phyloP scores from a whole-genome alignment of 2,888 invertebrate genomes.

The Graphium colonna region DNA sequence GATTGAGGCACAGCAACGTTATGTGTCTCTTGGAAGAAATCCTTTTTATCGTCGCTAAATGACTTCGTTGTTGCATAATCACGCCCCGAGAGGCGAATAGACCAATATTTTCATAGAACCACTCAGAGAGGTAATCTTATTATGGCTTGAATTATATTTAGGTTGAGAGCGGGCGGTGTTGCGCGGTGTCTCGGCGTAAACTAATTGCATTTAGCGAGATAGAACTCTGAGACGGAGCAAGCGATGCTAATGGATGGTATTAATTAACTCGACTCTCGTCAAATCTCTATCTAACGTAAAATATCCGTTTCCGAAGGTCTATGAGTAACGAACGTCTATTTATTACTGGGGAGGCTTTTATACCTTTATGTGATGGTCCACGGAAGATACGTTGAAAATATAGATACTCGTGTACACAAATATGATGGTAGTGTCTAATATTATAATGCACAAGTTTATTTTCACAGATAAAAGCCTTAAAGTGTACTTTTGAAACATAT shows the following conservation, averaged over 20 bases:
- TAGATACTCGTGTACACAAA: too few species aligned
- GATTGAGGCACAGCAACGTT: too few species aligned
- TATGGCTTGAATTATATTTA: constrained; percentile 70
- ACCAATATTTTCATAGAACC: constrained; percentile 63
- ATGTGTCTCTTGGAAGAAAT: too few species aligned
- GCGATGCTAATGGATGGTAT: constrained; percentile 76
- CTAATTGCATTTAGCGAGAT: constrained; percentile 73
- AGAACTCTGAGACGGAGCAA: constrained; percentile 63
- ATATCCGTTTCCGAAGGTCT: constrained; percentile 47
- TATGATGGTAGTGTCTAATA: too few species aligned
- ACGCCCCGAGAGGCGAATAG: constrained; percentile 21
- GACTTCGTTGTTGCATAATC: too few species aligned
- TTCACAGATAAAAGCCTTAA: too few species aligned
- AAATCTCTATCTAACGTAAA: constrained; percentile 58
- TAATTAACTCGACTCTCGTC: constrained; percentile 73
- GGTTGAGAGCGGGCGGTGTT: constrained; percentile 61
- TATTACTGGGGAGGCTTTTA: constrained; percentile 3
- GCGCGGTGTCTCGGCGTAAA: constrained; percentile 59
- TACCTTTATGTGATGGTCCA: constrained; percentile 1
- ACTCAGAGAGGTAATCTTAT: constrained; percentile 62
- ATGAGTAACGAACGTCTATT: constrained; percentile 19
- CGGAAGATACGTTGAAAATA: too few species aligned
- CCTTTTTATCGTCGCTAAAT: too few species aligned
- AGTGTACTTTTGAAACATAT: too few species aligned
- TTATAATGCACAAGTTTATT: too few species aligned